phyloP scores from a whole-genome alignment of 2,797 vertebrate genomes.

The Gephyroberyx darwinii region DNA sequence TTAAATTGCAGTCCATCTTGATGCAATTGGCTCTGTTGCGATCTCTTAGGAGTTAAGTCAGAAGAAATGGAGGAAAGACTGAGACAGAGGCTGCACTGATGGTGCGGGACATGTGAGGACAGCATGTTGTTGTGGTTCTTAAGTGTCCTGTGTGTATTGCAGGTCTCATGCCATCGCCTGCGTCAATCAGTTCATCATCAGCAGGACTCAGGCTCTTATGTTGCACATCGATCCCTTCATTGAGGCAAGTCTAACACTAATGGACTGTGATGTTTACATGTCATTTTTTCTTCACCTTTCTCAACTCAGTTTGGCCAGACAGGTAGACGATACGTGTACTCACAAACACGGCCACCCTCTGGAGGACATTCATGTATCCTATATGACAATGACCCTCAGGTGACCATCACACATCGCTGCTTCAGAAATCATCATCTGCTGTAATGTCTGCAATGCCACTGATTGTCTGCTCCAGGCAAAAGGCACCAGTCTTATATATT shows the following conservation, averaged over 20 bases:
- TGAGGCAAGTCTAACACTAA: constrained; percentile 82
- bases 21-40: constrained; percentile 1
- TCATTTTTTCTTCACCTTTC: not conserved
- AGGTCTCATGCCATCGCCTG: constrained; percentile 98
- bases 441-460: not conserved
- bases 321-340: not conserved
- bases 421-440: not conserved
- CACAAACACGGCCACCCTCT: not conserved
- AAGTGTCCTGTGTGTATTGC: constrained; percentile 53
- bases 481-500: not conserved
- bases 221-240: constrained; percentile 97
- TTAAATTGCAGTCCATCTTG: not conserved
- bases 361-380: not conserved
- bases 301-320: not conserved
- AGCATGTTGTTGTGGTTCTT: constrained; percentile 14
- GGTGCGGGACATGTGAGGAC: constrained; percentile 43
- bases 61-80: not conserved
- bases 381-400: not conserved
- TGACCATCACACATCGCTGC: not conserved
- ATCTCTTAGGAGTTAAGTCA: not conserved
- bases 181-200: constrained; percentile 98
- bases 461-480: not conserved
- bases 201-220: constrained; percentile 97
- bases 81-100: constrained; percentile 56
- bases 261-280: not conserved